Conservation (phyloP, 2,113 vertebrate species). For the Sander vitreus region DNA sequence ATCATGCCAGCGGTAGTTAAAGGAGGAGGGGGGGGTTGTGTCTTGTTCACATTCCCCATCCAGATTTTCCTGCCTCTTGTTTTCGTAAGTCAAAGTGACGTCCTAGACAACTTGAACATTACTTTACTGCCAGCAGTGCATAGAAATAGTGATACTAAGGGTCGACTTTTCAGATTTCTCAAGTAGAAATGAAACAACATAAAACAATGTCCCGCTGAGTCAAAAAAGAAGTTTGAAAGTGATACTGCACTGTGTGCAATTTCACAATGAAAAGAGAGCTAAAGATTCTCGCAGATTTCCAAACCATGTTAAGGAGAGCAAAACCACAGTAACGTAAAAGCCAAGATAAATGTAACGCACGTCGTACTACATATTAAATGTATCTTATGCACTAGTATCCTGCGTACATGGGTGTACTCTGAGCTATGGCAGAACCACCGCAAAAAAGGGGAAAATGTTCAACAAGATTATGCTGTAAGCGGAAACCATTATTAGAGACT, state of each 20-base stretch:
- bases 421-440: slow-evolving; percentile 39
- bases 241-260: not conserved
- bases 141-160: not conserved
- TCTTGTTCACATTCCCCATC: slow-evolving; percentile 32
- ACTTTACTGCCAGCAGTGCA: not conserved
- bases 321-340: slow-evolving; percentile 10
- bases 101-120: not conserved
- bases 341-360: slow-evolving; percentile 15
- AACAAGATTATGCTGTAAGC: slow-evolving; percentile 66
- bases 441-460: slow-evolving; percentile 59
- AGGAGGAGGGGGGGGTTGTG: slow-evolving; percentile 7
- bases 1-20: slow-evolving; percentile 37
- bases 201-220: not conserved
- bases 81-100: not conserved
- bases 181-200: not conserved
- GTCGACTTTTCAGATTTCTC: not conserved
- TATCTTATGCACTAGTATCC: slow-evolving; percentile 4
- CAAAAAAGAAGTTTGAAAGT: slow-evolving; percentile 1
- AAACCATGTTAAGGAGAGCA: not conserved
- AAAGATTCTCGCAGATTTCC: not conserved
- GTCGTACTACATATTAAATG: not conserved
- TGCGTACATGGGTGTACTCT: slow-evolving; percentile 18
- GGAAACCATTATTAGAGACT: slow-evolving; percentile 76
- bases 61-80: slow-evolving; percentile 27
- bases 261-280: not conserved